A percentile compares a stretch with the other conserved stretches of the same genome.
These are phyloP conservation scores for Chrysocyon brachyurus DNA, from an alignment of 2,797 vertebrate genomes.

Conservation along the genomic window DNA sequence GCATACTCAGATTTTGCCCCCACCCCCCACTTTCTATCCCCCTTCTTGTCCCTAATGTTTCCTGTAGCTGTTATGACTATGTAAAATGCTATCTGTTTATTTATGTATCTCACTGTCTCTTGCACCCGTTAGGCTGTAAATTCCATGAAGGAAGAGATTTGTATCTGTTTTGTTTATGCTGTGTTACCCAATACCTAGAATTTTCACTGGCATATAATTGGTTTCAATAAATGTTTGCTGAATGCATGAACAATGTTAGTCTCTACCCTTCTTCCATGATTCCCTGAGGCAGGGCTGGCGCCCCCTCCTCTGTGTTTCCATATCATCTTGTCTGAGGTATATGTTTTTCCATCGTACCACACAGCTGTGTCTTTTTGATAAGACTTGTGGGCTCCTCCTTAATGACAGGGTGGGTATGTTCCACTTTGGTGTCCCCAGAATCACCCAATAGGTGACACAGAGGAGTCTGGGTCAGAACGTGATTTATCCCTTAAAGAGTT, in stretches of 20 bases:
- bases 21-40: neutral
- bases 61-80: neutral
- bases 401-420: neutral
- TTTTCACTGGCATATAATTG: neutral
- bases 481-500: neutral
- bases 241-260: neutral
- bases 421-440: neutral
- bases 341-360: neutral
- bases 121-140: neutral
- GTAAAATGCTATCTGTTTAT: neutral
- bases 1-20: neutral
- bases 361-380: neutral
- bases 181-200: neutral
- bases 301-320: neutral
- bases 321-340: neutral
- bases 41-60: neutral
- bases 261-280: neutral
- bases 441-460: neutral
- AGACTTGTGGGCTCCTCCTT: neutral
- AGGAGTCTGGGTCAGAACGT: neutral
- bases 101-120: neutral
- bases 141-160: neutral
- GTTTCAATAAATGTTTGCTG: neutral
- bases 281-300: neutral
- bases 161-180: neutral